Conservation (phyloP, 2,113 vertebrate species). For the Microtus pennsylvanicus region DNA sequence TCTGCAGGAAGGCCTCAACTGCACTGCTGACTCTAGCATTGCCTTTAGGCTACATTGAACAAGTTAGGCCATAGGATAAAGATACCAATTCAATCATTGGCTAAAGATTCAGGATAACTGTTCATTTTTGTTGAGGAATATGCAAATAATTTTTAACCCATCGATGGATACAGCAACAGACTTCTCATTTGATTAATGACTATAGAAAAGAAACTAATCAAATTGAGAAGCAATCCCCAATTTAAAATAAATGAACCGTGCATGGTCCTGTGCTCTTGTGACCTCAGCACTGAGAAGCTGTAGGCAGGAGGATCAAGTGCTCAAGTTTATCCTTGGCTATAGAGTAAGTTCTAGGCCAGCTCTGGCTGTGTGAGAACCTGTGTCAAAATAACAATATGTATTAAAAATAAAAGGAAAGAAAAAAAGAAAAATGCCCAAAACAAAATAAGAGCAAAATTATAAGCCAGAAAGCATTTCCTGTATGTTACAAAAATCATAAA, state of each 20-base stretch:
- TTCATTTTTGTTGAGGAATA: background rate
- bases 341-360: background rate
- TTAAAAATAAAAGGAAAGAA: background rate
- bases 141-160: background rate
- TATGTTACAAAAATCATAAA: background rate
- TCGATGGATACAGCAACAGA: background rate
- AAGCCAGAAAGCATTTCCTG: background rate
- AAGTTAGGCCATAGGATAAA: background rate
- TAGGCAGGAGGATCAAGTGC: background rate
- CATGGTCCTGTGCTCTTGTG: background rate
- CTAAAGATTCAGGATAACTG: background rate
- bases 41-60: background rate
- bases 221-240: background rate
- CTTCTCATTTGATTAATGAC: background rate
- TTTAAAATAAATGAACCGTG: background rate
- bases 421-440: background rate
- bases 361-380: background rate
- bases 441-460: background rate
- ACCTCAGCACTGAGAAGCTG: background rate
- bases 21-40: background rate
- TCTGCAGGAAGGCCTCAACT: background rate
- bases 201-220: background rate
- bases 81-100: background rate
- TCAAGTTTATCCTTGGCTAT: background rate
- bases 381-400: background rate